These are phyloP conservation scores for Euwallacea similis DNA, from an alignment of 1,140 invertebrate species.

Conservation along the genomic window DNA sequence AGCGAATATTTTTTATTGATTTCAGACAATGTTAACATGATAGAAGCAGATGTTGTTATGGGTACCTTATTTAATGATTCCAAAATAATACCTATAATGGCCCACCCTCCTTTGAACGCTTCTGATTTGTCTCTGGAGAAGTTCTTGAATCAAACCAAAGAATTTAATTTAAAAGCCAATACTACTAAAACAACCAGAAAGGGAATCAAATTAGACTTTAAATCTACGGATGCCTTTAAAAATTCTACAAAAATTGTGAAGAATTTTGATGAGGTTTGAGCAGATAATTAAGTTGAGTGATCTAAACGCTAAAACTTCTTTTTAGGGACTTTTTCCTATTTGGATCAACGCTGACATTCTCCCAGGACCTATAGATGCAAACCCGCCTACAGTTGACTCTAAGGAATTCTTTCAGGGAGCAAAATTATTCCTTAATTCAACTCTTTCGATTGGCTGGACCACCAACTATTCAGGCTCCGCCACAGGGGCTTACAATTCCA, in stretches of 20 bases:
- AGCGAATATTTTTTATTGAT: conserved; percentile 10
- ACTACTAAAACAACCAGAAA: conserved; percentile 55
- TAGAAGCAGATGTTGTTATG: conserved; percentile 85
- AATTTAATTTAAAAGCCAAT: conserved; percentile 52
- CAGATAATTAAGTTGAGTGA: too few species aligned
- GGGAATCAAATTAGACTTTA: conserved; percentile 89
- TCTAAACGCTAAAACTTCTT: neutral
- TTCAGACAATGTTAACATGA: conserved; percentile 72
- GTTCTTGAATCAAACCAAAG: conserved; percentile 67
- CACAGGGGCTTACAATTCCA: conserved; percentile 65
- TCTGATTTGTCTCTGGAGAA: conserved; percentile 77
- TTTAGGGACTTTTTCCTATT: conserved; percentile 72
- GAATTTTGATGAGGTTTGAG: conserved; percentile 45
- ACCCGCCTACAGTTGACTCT: conserved; percentile 65
- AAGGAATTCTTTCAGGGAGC: conserved; percentile 62
- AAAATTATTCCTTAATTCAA: conserved; percentile 65
- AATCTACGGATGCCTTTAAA: conserved; percentile 76
- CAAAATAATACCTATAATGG: conserved; percentile 74
- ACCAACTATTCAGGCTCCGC: conserved; percentile 63
- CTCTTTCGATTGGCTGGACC: conserved; percentile 87
- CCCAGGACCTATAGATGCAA: conserved; percentile 71
- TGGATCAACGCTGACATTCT: conserved; percentile 90
- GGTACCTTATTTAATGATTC: conserved; percentile 59
- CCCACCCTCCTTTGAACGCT: conserved; percentile 71
- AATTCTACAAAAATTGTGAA: conserved; percentile 63